Evolutionary conservation across 2,888 invertebrate genomes (phyloP).

Genomic region (Drosophila planitibia): DNA sequence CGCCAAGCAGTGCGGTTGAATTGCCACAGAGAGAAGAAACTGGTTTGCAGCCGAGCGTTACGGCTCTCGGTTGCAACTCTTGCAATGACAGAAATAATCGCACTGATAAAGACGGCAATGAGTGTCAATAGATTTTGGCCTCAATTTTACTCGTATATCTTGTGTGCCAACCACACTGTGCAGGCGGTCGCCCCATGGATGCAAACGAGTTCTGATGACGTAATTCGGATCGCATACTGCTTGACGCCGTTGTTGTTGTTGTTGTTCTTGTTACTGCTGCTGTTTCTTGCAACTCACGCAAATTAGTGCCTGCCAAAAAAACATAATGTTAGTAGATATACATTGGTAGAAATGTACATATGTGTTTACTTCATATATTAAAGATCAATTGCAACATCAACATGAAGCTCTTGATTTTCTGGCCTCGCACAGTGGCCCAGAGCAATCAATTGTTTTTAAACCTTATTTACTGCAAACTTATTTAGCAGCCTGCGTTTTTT

Average conservation of each 20-base stretch:
- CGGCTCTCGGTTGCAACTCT: conserved; percentile 17
- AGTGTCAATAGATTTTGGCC: conserved; percentile 67
- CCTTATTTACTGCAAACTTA: not conserved
- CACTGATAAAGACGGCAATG: conserved; percentile 66
- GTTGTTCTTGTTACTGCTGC: conserved; percentile 14
- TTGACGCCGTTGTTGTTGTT: conserved; percentile 24
- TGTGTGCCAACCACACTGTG: conserved; percentile 47
- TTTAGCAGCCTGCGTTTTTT: not conserved
- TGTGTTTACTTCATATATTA: conserved; percentile 9
- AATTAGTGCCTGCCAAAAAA: conserved; percentile 52
- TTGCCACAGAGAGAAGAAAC: conserved; percentile 38
- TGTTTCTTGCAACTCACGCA: conserved; percentile 64
- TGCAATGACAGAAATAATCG: conserved; percentile 73
- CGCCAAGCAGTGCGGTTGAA: conserved; percentile 2
- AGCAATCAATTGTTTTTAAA: not conserved
- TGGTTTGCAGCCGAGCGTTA: conserved; percentile 37
- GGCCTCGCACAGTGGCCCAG: conserved; percentile 34
- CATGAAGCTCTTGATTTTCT: conserved; percentile 63
- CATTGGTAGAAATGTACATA: conserved; percentile 8
- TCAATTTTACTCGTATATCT: conserved; percentile 50
- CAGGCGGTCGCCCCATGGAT: conserved; percentile 44
- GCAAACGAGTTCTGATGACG: conserved; percentile 78
- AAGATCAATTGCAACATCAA: conserved; percentile 63
- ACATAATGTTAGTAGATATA: conserved; percentile 42
- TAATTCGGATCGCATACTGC: conserved; percentile 48